Conservation (phyloP, 2,888 invertebrate genomes). For the Lycocerus yunnanus region DNA sequence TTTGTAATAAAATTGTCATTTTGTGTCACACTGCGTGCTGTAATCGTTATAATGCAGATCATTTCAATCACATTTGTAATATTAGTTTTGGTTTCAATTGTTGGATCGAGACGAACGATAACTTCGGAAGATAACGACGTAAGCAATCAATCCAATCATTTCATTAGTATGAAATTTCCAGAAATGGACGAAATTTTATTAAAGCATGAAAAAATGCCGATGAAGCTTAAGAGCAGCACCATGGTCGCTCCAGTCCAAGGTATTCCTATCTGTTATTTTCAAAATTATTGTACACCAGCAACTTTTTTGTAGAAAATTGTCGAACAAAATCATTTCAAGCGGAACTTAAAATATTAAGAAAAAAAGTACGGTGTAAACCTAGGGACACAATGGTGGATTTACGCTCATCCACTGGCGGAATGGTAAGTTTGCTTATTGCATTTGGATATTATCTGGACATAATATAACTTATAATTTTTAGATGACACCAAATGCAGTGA, state of each 20-base stretch:
- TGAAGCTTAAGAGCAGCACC: constrained; percentile 1
- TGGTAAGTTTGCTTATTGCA: constrained; percentile 30
- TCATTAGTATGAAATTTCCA: constrained; percentile 15
- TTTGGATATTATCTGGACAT: neutral
- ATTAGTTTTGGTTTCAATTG: neutral
- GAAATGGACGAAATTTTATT: neutral
- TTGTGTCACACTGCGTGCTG: too few relatives aligned
- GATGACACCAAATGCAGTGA: constrained; percentile 46
- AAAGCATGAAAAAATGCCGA: neutral
- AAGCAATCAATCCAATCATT: neutral
- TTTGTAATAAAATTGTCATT: neutral
- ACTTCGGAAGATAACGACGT: neutral
- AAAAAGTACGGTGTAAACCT: constrained; percentile 44
- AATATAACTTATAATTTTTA: constrained; percentile 33
- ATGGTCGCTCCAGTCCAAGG: constrained; percentile 24
- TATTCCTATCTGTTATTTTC: neutral
- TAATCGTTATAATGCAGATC: neutral
- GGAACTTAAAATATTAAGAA: constrained; percentile 27
- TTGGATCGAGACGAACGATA: neutral
- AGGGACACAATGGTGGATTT: constrained; percentile 45
- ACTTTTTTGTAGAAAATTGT: constrained; percentile 26
- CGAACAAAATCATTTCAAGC: constrained; percentile 17
- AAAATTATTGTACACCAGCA: neutral
- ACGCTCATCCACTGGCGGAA: constrained; percentile 34
- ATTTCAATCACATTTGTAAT: neutral